A percentile compares a stretch with the other conserved stretches of the same genome.
Conservation (phyloP, 1,140 invertebrate species). For the Subanguina moxae region DNA sequence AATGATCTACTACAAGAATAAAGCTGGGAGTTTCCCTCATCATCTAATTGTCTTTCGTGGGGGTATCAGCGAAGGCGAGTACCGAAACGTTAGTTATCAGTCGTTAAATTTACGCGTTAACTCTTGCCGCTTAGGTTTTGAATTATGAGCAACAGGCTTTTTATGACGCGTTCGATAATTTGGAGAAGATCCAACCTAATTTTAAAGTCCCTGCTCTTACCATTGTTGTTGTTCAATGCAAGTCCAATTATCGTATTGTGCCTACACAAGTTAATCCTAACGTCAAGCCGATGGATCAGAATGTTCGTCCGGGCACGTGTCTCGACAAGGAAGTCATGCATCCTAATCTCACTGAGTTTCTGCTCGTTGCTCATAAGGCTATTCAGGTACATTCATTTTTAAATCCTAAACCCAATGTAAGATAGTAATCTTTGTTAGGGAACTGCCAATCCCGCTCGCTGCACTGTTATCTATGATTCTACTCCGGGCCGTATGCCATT, state of each 20-base stretch:
- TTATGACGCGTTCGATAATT: constrained; percentile 9
- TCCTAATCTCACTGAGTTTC: constrained; percentile 13
- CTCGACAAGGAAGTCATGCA: constrained; percentile 9
- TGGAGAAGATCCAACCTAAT: constrained; percentile 1
- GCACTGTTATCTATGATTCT: constrained; percentile 10
- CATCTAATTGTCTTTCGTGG: constrained; percentile 16
- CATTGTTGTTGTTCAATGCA: constrained; percentile 19
- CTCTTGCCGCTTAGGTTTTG: constrained; percentile 6
- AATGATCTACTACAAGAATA: neutral
- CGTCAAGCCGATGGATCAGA: constrained; percentile 14
- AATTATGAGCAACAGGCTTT: constrained; percentile 11
- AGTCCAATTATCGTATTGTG: constrained; percentile 23
- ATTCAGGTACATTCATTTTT: constrained; percentile 19
- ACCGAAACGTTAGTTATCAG: constrained; percentile 3
- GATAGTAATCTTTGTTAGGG: neutral
- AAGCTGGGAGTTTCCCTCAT: neutral
- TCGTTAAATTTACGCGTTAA: neutral
- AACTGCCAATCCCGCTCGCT: constrained; percentile 13
- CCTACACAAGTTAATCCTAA: constrained; percentile 7
- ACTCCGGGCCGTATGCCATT: neutral
- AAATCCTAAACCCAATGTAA: neutral
- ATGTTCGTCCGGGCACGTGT: constrained; percentile 9
- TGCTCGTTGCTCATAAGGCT: constrained; percentile 13
- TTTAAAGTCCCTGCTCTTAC: neutral
- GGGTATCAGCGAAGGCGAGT: constrained; percentile 22